Base-by-base conservation (phyloP, 2,113 vertebrate species). In the Dipodomys merriami region DNA sequence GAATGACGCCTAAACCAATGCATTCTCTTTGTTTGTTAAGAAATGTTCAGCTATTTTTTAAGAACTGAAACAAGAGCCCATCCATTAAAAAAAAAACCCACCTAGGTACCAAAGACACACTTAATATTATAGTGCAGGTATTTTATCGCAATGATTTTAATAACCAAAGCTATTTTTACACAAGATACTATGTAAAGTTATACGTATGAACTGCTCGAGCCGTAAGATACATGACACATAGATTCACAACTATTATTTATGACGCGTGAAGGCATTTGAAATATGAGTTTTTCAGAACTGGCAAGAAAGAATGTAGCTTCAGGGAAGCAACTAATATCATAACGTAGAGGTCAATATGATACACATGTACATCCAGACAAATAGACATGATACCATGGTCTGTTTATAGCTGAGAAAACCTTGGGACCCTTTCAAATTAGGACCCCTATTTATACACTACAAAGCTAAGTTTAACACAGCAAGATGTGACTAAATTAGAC, bases 11-110 rank as follows among this genome's bases (percentile, higher is more conserved):
- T 98, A 98, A 98, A 98, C 97, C 97, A 99, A 99, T 99, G 99
- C 99, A 99, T 99, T 99, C 99, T 99, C 99, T 99, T 99, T 98
- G 98, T 98, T 98, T 99, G 98, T 98, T 98, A 98, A 98, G 98
- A 97, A 98, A 98, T 98, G 96, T 98, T 97, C 97, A 98, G 97
- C 97, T 97, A 96, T 97, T 96, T 97, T 96, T 97, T 97, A 92
- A 97, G 86, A 97, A 98, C 93, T 90, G 96, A 95, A 91, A 97
- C 97, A 97, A 97, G 97, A 98, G 97, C 96, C 96, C 98, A 97
- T 97, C 98, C 97, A 98, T 97, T 93, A 57, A 97, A 97, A 97
- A 97, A 95, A 83, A 96, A 39, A 39, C 39, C 97, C 97, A 76
- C 97, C 96, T 98, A 98, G 97, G 97, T 98, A 98, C 98, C 98